Evolutionary conservation across 92 coral and sea anemone genomes (phyloP).

Genomic region (Anthopleura xanthogrammica): DNA sequence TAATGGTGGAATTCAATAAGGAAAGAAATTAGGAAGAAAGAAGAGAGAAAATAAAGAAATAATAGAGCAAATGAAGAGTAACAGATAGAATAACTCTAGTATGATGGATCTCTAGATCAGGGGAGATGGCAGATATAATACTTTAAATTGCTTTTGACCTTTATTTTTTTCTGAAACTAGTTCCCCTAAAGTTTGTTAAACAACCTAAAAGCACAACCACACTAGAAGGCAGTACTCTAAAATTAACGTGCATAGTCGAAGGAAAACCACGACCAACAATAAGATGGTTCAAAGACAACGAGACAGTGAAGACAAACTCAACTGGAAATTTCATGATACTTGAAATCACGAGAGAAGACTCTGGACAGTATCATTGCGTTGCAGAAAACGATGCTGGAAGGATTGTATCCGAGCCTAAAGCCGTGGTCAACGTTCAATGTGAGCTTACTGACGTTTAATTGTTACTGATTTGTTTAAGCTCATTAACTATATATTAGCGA

Average conservation of each 20-base stretch:
- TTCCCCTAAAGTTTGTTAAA: conserved; percentile 18
- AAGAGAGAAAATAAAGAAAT: no score
- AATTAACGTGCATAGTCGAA: background rate
- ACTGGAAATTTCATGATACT: background rate
- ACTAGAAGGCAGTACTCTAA: background rate
- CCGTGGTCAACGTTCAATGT: conserved; percentile 48
- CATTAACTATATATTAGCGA: no score
- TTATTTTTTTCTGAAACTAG: no score
- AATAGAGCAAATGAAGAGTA: no score
- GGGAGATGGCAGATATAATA: no score
- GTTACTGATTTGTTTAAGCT: no score
- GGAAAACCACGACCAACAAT: conserved; percentile 26
- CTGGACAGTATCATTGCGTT: conserved; percentile 50
- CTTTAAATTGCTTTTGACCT: no score
- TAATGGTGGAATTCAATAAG: no score
- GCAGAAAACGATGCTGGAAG: conserved; percentile 29
- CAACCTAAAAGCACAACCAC: conserved; percentile 13
- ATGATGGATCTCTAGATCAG: no score
- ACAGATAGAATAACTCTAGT: no score
- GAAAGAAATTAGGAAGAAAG: no score
- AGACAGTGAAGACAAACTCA: conserved; percentile 5
- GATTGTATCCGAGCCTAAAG: conserved; percentile 13
- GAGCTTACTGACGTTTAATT: conserved; percentile 3
- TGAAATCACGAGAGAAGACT: conserved; percentile 40
- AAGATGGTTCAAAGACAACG: conserved; percentile 30